These are phyloP conservation scores for Sebastes oblongus DNA, from an alignment of 2,797 vertebrate genomes.

Conservation along the genomic window DNA sequence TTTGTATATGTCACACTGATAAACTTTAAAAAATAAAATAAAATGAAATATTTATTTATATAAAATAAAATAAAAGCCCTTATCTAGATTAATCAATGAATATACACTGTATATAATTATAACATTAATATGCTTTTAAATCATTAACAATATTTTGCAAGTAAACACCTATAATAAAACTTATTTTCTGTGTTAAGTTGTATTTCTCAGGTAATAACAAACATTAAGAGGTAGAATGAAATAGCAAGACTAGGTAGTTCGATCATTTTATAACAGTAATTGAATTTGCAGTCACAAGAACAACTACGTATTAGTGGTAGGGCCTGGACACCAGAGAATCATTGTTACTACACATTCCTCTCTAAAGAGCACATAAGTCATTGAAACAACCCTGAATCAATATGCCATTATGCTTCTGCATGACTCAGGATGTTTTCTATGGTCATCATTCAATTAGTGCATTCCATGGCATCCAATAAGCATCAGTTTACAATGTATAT, in stretches of 20 bases:
- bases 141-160: not conserved
- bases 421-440: constrained; percentile 22
- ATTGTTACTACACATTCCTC: constrained; percentile 51
- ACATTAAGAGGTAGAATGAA: not conserved
- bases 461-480: constrained; percentile 10
- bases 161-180: not conserved
- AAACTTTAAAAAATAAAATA: too few species aligned
- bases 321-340: not conserved
- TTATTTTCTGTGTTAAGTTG: not conserved
- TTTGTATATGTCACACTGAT: too few species aligned
- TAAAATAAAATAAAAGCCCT: not conserved
- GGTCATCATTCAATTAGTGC: constrained; percentile 29
- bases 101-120: not conserved
- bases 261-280: not conserved
- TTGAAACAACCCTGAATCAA: not conserved
- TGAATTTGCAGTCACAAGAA: constrained; percentile 33
- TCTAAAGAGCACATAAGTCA: constrained; percentile 10
- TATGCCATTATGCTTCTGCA: constrained; percentile 30
- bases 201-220: not conserved
- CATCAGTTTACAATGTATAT: not conserved
- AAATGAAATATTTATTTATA: not conserved
- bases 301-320: not conserved
- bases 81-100: not conserved
- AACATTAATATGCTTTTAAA: not conserved
- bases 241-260: not conserved